Evolutionary conservation across 2,113 vertebrate genomes (phyloP), one percentile per base, ranked within the genome.

Genomic region (Lethenteron camtschaticum): DNA sequence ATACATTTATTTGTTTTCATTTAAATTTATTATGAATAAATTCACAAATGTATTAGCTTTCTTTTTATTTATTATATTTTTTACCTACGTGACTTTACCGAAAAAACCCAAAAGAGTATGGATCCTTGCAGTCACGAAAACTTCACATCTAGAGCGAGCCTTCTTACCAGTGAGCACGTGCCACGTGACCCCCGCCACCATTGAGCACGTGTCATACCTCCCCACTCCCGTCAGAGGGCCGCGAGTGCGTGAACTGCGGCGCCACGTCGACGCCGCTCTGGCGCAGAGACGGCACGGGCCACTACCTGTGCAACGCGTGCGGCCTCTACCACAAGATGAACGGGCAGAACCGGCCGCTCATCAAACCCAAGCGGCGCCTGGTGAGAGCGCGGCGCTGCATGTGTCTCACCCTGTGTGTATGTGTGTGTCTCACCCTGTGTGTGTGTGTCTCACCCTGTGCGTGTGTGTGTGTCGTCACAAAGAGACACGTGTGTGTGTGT

Each of bases 261-360:
- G 87, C 86, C 58, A 87, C 86, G 1, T 83, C 85, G 8, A 89
- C 88, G 13, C 87, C 87, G 1, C 77, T 91, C 58, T 91, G 88
- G 87, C 83, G 87, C 20, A 78, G 85, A 9, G 87, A 88, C 71
- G 84, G 86, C 16, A 89, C 85, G 0, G 88, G 88, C 56, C 86
- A 91, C 79, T 89, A 91, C 75, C 79, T 91, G 69, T 91, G 88
- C 66, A 89, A 89, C 2, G 86, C 87, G 73, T 91, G 88, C 12
- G 88, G 88, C 66, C 82, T 91, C 56, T 89, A 90, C 76, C 87
- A 91, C 78, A 89, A 90, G 79, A 89, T 88, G 86, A 90, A 89
- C 1, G 87, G 86, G 56, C 87, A 89, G 72, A 89, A 90, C 75
- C 76, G 86, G 68, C 88, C 88, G 4, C 81, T 89, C 16, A 87